Percentiles rank a stretch among this genome's conserved stretches.
Evolutionary conservation across 2,113 vertebrate species (phyloP).

Genomic region (Cairina moschata): DNA sequence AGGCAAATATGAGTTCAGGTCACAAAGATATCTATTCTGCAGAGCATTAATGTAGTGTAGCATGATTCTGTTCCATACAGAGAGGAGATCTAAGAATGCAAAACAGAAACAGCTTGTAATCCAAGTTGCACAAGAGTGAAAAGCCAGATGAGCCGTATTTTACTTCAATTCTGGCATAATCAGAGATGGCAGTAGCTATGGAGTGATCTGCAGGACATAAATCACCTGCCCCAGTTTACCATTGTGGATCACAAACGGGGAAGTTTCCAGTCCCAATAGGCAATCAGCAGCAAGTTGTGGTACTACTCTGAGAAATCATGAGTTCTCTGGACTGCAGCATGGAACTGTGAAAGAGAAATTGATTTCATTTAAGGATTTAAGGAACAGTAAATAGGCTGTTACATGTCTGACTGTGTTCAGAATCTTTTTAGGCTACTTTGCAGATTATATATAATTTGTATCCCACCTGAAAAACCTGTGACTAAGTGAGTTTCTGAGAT

Average conservation of each 20-base stretch:
- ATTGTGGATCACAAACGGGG: background rate
- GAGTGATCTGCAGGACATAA: background rate
- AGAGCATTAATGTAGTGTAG: background rate
- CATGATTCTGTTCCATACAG: background rate
- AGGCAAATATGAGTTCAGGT: background rate
- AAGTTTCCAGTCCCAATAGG: background rate
- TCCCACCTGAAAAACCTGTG: background rate
- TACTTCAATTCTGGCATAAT: background rate
- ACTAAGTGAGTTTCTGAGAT: background rate
- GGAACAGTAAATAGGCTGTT: background rate
- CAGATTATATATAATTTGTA: background rate
- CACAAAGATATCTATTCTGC: background rate
- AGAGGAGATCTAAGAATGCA: background rate
- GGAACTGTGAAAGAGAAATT: background rate
- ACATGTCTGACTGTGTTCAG: background rate
- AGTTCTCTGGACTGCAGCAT: background rate
- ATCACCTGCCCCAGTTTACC: background rate
- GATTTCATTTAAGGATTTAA: background rate
- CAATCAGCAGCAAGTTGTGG: fast-evolving
- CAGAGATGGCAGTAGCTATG: background rate
- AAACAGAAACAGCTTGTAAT: background rate
- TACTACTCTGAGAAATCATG: background rate
- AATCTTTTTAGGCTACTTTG: background rate
- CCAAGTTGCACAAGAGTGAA: background rate
- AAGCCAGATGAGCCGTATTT: background rate